phyloP scores from a whole-genome alignment of 2,888 invertebrate species.

The Scaptomyza parva region DNA sequence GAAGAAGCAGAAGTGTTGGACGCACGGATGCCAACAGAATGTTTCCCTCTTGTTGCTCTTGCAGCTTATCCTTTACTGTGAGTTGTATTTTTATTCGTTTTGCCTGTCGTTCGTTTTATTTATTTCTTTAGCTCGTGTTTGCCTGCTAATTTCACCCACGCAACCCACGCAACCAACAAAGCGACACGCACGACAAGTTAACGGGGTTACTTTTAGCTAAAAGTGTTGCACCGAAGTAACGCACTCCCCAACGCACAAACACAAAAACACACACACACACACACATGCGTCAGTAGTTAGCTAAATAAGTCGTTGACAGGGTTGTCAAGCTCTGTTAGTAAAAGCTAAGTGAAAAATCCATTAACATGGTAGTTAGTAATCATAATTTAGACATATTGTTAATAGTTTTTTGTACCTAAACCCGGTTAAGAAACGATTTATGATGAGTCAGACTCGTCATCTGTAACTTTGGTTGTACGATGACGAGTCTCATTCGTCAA shows the following conservation, averaged over 20 bases:
- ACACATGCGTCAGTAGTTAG: slow-evolving; percentile 7
- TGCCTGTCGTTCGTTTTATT: slow-evolving; percentile 54
- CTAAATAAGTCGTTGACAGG: slow-evolving; percentile 24
- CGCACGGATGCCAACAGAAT: background rate
- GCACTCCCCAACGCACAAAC: background rate
- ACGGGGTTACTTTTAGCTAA: slow-evolving; percentile 42
- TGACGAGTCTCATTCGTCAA: too few species aligned
- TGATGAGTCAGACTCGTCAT: too few species aligned
- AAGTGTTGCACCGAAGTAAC: slow-evolving; percentile 33
- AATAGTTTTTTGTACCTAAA: background rate
- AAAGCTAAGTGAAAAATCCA: background rate
- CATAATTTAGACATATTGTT: background rate
- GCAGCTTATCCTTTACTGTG: slow-evolving; percentile 56
- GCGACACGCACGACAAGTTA: slow-evolving; percentile 43
- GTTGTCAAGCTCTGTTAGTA: slow-evolving; percentile 29
- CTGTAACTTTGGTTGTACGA: too few species aligned
- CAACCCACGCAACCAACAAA: slow-evolving; percentile 36
- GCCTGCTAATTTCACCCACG: slow-evolving; percentile 72
- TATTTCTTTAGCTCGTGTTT: slow-evolving; percentile 71
- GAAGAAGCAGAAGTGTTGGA: slow-evolving; percentile 49
- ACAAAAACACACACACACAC: slow-evolving; percentile 1
- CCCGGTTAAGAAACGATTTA: too few species aligned
- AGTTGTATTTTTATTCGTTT: slow-evolving; percentile 14
- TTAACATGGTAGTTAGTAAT: background rate
- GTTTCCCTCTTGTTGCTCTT: background rate